Conservation (phyloP, 2,888 invertebrate species). For the Dorcus hopei region DNA sequence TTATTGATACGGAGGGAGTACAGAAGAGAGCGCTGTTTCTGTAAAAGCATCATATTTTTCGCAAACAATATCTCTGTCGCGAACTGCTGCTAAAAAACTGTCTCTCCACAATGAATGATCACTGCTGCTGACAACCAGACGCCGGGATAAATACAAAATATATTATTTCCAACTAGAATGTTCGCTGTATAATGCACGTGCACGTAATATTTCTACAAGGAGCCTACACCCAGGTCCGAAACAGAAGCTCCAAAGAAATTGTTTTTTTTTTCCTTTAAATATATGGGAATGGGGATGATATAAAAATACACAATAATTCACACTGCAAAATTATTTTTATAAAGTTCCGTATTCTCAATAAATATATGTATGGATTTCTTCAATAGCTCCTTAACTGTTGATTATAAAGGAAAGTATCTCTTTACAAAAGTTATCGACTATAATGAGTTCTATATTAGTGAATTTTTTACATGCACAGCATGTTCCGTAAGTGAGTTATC, state of each 20-base stretch:
- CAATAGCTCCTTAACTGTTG: too few species aligned
- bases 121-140: constrained; percentile 42
- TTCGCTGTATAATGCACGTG: constrained; percentile 35
- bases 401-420: too few species aligned
- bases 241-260: constrained; percentile 1
- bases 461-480: too few species aligned
- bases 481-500: too few species aligned
- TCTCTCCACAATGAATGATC: constrained; percentile 42
- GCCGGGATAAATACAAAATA: constrained; percentile 41
- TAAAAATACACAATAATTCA: too few species aligned
- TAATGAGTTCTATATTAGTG: too few species aligned
- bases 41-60: constrained; percentile 31
- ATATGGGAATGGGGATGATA: too few species aligned
- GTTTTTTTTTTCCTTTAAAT: too few species aligned
- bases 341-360: background rate
- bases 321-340: too few species aligned
- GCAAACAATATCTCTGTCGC: constrained; percentile 34
- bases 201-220: constrained; percentile 31
- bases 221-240: background rate
- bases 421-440: too few species aligned
- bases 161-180: constrained; percentile 36
- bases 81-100: constrained; percentile 33
- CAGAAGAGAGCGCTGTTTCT: constrained; percentile 20
- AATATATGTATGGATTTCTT: background rate
- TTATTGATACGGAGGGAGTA: constrained; percentile 27